phyloP scores from a whole-genome alignment of 1,140 invertebrate species.

The Formica exsecta region DNA sequence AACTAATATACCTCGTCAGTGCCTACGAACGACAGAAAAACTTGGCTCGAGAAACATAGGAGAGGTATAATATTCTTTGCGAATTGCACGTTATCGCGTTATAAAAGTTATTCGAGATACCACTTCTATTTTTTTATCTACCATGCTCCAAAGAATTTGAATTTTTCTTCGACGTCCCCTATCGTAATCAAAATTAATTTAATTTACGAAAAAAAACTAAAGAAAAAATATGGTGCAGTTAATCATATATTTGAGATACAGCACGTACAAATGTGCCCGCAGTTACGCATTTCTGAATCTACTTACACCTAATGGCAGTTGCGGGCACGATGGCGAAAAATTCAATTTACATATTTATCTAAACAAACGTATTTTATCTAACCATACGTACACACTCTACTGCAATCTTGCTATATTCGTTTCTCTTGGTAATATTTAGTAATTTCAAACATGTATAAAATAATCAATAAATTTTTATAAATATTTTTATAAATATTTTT shows the following conservation, averaged over 20 bases:
- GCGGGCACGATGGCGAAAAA: constrained; percentile 34
- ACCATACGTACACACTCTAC: too few relatives aligned
- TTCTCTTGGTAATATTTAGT: neutral
- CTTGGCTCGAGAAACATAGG: constrained; percentile 91
- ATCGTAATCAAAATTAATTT: neutral
- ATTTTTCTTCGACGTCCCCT: neutral
- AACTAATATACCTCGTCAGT: constrained; percentile 89
- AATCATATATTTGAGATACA: neutral
- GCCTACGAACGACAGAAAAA: constrained; percentile 90
- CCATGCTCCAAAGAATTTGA: neutral
- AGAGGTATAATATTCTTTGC: constrained; percentile 87
- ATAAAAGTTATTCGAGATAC: neutral
- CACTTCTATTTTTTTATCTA: neutral
- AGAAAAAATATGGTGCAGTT: neutral
- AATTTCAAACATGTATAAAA: neutral
- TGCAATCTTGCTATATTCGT: constrained; percentile 3
- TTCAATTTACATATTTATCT: constrained; percentile 54
- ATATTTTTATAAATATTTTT: neutral
- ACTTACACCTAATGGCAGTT: constrained; percentile 6
- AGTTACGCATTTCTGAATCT: constrained; percentile 13
- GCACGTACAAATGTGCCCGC: constrained; percentile 22
- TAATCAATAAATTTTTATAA: neutral
- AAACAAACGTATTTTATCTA: neutral
- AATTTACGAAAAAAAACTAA: neutral
- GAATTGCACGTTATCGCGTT: constrained; percentile 1